Percentiles rank a stretch among this genome's conserved stretches.
phyloP scores from a whole-genome alignment of 2,888 invertebrate genomes.

The Agrochola macilenta region DNA sequence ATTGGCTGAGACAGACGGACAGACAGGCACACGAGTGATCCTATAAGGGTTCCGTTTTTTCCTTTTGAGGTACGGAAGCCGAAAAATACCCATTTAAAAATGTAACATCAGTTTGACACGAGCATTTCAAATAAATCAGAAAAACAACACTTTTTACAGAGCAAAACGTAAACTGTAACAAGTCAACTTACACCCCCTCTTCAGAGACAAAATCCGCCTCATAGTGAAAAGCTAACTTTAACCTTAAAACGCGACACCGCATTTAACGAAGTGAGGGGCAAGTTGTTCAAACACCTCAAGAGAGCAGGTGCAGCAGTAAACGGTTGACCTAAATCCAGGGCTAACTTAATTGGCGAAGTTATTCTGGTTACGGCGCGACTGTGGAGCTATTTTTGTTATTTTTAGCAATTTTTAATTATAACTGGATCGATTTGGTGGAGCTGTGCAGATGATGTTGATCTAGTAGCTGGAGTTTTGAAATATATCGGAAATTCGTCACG shows the following conservation, averaged over 20 bases:
- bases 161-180: not conserved
- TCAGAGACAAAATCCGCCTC: not conserved
- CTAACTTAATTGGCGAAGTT: constrained; percentile 70
- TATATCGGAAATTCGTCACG: too few species aligned
- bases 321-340: constrained; percentile 66
- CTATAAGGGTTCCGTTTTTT: too few species aligned
- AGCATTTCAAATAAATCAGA: not conserved
- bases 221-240: constrained; percentile 25
- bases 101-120: too few species aligned
- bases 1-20: too few species aligned
- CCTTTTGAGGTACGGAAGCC: too few species aligned
- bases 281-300: constrained; percentile 44
- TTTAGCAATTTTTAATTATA: constrained; percentile 45
- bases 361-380: constrained; percentile 48
- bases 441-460: not conserved
- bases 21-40: too few species aligned
- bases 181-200: not conserved
- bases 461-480: not conserved
- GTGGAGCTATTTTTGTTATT: constrained; percentile 37
- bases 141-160: not conserved
- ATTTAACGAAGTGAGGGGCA: constrained; percentile 55
- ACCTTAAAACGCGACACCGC: constrained; percentile 46
- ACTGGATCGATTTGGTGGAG: constrained; percentile 40
- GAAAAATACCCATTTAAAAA: too few species aligned
- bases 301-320: constrained; percentile 56